Conservation (phyloP, 2,888 invertebrate species). For the Calliscelio sp. region DNA sequence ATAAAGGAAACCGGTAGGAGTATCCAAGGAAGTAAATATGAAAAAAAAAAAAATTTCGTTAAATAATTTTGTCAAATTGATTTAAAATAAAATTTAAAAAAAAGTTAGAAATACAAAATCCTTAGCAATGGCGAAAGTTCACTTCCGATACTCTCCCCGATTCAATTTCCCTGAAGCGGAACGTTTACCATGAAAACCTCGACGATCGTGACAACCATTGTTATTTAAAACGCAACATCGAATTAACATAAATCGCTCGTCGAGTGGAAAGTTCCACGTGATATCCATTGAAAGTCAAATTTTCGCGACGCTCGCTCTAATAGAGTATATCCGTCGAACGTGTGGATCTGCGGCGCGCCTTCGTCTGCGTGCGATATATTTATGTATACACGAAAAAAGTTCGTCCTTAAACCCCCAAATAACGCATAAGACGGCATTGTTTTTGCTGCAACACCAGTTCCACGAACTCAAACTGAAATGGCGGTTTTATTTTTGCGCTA, state of each 20-base stretch:
- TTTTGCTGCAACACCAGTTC: background rate
- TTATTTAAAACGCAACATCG: slow-evolving; percentile 19
- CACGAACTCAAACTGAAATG: background rate
- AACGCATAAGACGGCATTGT: slow-evolving; percentile 1
- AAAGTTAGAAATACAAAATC: background rate
- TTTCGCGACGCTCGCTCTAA: slow-evolving; percentile 26
- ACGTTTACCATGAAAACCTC: slow-evolving; percentile 12
- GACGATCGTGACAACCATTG: slow-evolving; percentile 9
- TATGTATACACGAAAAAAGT: slow-evolving; percentile 8
- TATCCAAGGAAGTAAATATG: too few species aligned
- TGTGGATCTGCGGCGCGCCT: slow-evolving; percentile 7
- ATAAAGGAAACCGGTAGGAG: too few species aligned
- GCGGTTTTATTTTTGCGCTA: background rate
- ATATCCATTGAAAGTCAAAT: slow-evolving; percentile 47
- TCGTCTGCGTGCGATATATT: slow-evolving; percentile 18
- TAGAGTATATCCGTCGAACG: slow-evolving; percentile 22
- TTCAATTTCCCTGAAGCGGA: background rate
- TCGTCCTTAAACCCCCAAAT: slow-evolving; percentile 8
- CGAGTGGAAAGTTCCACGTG: slow-evolving; percentile 42
- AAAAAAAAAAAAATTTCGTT: too few species aligned
- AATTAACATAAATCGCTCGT: slow-evolving; percentile 27
- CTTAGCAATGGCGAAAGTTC: slow-evolving; percentile 16
- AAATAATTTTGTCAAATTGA: too few species aligned
- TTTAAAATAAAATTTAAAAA: background rate
- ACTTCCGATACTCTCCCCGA: background rate